Evolutionary conservation across 2,888 invertebrate genomes (phyloP), one percentile per base, ranked within the genome.

Genomic region (Conops quadrifasciatus): DNA sequence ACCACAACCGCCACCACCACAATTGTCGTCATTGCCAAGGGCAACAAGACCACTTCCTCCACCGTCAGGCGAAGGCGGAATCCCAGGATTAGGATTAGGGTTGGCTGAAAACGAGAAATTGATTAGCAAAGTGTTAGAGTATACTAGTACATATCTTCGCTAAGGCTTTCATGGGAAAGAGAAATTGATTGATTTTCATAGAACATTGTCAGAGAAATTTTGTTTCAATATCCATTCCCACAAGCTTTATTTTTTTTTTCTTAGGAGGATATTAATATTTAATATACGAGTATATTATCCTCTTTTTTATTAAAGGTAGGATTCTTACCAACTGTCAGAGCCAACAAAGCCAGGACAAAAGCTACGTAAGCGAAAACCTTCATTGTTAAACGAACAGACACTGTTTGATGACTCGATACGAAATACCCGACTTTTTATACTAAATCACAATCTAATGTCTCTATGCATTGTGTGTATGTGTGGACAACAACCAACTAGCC

Each of bases 351-450:
- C 56, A 66, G 43, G 15, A 66, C 56, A 26, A 66, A 56, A 15
- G 53, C 53, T 21, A 66, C 51, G 30, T 16, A 24, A 21, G 66
- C 66, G 36, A 66, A 66, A 24, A 66, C 19, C 66, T 66, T 66
- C 66, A 66, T 66, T 21, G 56, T 66, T 28, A 24, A 9, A 30
- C 66, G 28, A 36, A 4, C 21, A 3, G 21, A 66, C 4, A 19
- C 4, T 36, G 43, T 66, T 36, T 66, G 56, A 66, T 45, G 21
- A 15, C 0, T 5, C 21, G 47, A 21, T 21, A 24, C 21, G 16
- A 4, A 28, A 63, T 26, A 15, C 24, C 16, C 45, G 65, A 30
- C 53, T 19, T 51, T 65, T 53, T 65, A 53, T 51, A 65, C 51
- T 51, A 30, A 36, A 53, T 3, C 28, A 9, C 26, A n/a, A n/a